Evolutionary conservation across 2,797 vertebrate species (phyloP).

Genomic region (Pseudotriccus pelzelni): DNA sequence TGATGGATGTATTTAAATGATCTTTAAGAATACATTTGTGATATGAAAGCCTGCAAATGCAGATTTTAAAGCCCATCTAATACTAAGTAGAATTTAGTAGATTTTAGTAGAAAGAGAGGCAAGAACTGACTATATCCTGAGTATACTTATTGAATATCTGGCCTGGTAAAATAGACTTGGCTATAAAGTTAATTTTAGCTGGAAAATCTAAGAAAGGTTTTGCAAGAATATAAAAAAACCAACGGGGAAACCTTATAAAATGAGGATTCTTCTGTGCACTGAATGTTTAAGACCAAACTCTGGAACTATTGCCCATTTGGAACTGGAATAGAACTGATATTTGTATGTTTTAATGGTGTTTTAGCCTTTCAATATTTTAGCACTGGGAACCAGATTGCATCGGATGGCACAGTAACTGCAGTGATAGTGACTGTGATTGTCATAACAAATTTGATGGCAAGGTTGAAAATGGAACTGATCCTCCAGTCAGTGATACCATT

Average conservation of each 20-base stretch:
- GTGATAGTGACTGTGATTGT: neutral
- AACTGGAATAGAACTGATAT: neutral
- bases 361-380: conserved; percentile 25
- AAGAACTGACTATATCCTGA: neutral
- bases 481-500: neutral
- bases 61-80: neutral
- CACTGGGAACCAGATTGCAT: conserved; percentile 3
- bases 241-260: neutral
- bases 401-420: neutral
- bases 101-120: neutral
- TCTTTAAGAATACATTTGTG: neutral
- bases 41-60: neutral
- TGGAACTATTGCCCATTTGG: neutral
- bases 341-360: neutral
- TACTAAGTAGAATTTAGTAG: neutral
- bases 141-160: neutral
- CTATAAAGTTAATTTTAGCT: neutral
- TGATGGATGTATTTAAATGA: neutral
- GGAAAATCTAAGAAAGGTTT: neutral
- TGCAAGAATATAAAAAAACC: neutral
- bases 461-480: conserved; percentile 19
- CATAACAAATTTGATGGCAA: conserved; percentile 28
- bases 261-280: neutral
- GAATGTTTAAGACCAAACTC: neutral
- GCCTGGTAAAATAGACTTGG: neutral